These are phyloP conservation scores for Schizotus pectinicornis DNA, from an alignment of 2,888 invertebrate species.

Conservation along the genomic window DNA sequence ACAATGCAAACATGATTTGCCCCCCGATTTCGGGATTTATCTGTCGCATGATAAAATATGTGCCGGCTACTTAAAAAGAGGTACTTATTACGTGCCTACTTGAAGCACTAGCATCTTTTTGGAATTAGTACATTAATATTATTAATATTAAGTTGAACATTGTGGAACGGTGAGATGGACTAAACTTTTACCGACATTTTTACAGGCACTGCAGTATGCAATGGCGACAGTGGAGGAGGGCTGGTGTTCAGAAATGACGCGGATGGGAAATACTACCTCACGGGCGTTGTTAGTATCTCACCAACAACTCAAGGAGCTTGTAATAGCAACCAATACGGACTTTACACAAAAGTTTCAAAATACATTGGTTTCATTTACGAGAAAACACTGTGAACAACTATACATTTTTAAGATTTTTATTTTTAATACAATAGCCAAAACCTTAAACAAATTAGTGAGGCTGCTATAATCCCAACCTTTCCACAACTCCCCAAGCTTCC, in stretches of 20 bases:
- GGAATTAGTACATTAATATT: too few relatives aligned
- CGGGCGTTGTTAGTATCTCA: constrained; percentile 25
- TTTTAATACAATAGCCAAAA: too few relatives aligned
- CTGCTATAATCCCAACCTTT: too few relatives aligned
- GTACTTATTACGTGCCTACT: constrained; percentile 9
- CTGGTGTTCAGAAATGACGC: constrained; percentile 14
- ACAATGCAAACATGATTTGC: constrained; percentile 24
- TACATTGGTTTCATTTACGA: constrained; percentile 7
- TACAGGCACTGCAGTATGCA: constrained; percentile 25
- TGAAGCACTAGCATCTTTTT: too few relatives aligned
- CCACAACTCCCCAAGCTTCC: too few relatives aligned
- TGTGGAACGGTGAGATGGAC: not conserved
- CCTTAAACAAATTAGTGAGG: too few relatives aligned
- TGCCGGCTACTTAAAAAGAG: constrained; percentile 29
- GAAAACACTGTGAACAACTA: not conserved
- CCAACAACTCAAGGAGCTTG: constrained; percentile 13
- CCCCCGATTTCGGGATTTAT: constrained; percentile 24
- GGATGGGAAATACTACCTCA: constrained; percentile 18
- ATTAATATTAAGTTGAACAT: not conserved
- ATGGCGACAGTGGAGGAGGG: constrained; percentile 29
- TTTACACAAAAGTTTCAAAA: constrained; percentile 22
- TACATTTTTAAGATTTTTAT: too few relatives aligned
- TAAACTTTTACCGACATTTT: not conserved
- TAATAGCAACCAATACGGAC: constrained; percentile 19
- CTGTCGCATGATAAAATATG: constrained; percentile 33